phyloP scores from a whole-genome alignment of 2,888 invertebrate genomes.

The Galerucella pusilla region DNA sequence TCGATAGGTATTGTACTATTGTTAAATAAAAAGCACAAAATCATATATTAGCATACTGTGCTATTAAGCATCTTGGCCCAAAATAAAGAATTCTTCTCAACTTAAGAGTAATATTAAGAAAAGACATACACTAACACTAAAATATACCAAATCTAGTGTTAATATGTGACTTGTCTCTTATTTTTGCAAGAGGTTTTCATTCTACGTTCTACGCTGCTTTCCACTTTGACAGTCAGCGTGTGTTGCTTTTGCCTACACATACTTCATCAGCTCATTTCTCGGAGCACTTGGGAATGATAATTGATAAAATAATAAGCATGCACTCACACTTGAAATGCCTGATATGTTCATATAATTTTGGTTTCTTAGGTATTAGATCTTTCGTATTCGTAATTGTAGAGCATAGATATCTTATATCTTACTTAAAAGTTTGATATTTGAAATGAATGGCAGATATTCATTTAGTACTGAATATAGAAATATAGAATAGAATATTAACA shows the following conservation, averaged over 20 bases:
- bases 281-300: neutral
- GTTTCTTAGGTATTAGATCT: too few species aligned
- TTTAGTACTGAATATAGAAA: too few species aligned
- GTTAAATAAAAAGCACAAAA: constrained; percentile 15
- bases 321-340: too few species aligned
- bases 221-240: neutral
- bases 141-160: constrained; percentile 28
- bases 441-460: too few species aligned
- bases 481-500: too few species aligned
- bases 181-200: neutral
- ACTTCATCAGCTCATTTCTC: too few species aligned
- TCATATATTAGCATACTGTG: constrained; percentile 45
- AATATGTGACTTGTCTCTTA: constrained; percentile 22
- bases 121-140: constrained; percentile 17
- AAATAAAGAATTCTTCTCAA: constrained; percentile 29
- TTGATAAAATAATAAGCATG: too few species aligned
- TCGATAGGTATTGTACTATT: constrained; percentile 33
- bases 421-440: too few species aligned
- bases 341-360: too few species aligned
- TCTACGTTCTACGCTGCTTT: neutral
- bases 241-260: neutral
- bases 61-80: constrained; percentile 45
- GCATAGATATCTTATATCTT: too few species aligned
- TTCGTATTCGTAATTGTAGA: too few species aligned
- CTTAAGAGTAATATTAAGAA: constrained; percentile 11